These are phyloP conservation scores for Drosophila ananassae DNA, from an alignment of 1,140 invertebrate genomes.

Conservation along the genomic window DNA sequence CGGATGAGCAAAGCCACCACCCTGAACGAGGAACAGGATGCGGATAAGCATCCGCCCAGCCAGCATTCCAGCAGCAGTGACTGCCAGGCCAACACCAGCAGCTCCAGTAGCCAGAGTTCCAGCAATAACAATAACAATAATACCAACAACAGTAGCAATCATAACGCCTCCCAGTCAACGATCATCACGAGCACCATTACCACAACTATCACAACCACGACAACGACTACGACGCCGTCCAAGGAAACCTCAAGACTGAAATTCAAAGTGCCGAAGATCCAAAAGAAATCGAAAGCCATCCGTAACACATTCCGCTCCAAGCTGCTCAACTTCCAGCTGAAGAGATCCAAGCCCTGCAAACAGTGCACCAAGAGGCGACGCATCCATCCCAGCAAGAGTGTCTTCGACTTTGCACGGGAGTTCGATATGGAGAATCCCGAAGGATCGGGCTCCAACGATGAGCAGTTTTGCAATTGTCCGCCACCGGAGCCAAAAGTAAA, in stretches of 20 bases:
- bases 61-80: slow-evolving; percentile 43
- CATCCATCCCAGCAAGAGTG: slow-evolving; percentile 80
- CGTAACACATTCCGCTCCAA: slow-evolving; percentile 81
- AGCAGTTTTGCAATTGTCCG: slow-evolving; percentile 73
- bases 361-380: slow-evolving; percentile 75
- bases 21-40: slow-evolving; percentile 44
- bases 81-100: slow-evolving; percentile 31
- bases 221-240: slow-evolving; percentile 68
- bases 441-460: slow-evolving; percentile 11
- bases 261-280: slow-evolving; percentile 83
- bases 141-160: slow-evolving; percentile 47
- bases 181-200: slow-evolving; percentile 61
- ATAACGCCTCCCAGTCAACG: slow-evolving; percentile 47
- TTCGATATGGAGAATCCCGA: slow-evolving; percentile 42
- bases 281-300: slow-evolving; percentile 82
- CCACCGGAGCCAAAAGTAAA: slow-evolving; percentile 26
- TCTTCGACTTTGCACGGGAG: slow-evolving; percentile 75
- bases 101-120: slow-evolving; percentile 22
- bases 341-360: slow-evolving; percentile 71
- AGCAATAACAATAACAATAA: slow-evolving; percentile 37
- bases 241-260: slow-evolving; percentile 80
- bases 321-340: slow-evolving; percentile 73
- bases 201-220: slow-evolving; percentile 49
- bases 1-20: slow-evolving; percentile 51
- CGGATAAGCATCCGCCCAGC: slow-evolving; percentile 2